Evolutionary conservation across 2,888 invertebrate genomes (phyloP).

Genomic region (Leptopilina syphax): DNA sequence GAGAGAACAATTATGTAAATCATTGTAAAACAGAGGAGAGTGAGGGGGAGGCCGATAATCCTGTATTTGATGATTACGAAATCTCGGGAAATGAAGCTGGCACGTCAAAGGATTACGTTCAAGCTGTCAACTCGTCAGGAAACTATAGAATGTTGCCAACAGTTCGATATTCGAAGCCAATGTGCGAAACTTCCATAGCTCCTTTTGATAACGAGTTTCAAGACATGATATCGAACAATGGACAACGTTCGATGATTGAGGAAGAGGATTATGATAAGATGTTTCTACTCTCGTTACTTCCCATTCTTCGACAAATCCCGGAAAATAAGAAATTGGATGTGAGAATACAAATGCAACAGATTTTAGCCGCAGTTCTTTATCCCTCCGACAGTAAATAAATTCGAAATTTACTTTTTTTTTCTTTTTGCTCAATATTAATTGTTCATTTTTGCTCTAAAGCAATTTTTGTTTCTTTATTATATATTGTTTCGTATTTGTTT

Average conservation of each 20-base stretch:
- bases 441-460: too few relatives aligned
- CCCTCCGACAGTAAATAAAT: conserved; percentile 53
- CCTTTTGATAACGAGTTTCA: conserved; percentile 69
- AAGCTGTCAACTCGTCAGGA: conserved; percentile 46
- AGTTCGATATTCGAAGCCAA: conserved; percentile 64
- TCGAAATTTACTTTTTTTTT: background rate
- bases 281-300: conserved; percentile 71
- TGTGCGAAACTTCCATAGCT: conserved; percentile 67
- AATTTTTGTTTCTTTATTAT: background rate
- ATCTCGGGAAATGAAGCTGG: conserved; percentile 60
- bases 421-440: background rate
- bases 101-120: conserved; percentile 47
- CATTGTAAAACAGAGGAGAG: conserved; percentile 64
- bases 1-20: conserved; percentile 39
- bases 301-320: conserved; percentile 70
- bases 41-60: conserved; percentile 65
- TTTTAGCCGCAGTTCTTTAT: conserved; percentile 63
- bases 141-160: conserved; percentile 54
- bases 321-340: conserved; percentile 72
- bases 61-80: conserved; percentile 67
- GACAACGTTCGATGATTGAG: conserved; percentile 62
- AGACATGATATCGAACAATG: conserved; percentile 66
- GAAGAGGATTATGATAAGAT: conserved; percentile 74
- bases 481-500: background rate
- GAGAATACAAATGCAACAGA: conserved; percentile 73